A percentile compares a stretch with the other conserved stretches of the same genome.
These are phyloP conservation scores for Linnaemya vulpina DNA, from an alignment of 2,888 invertebrate genomes.

Conservation along the genomic window DNA sequence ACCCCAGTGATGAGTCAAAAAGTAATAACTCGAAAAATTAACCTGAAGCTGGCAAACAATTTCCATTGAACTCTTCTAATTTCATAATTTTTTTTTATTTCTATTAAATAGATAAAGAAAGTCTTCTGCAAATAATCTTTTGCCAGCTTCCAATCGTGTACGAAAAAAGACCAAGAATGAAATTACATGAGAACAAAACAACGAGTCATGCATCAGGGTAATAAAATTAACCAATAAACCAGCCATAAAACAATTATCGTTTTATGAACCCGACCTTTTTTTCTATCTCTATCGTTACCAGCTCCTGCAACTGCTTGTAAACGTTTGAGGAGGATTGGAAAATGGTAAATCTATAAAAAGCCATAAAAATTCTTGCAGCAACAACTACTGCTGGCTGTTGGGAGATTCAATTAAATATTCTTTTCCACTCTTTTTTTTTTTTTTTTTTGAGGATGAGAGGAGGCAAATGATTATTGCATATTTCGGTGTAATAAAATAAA, in stretches of 20 bases:
- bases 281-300: not conserved
- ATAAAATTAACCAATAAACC: slow-evolving; percentile 70
- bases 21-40: too few relatives aligned
- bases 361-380: slow-evolving; percentile 59
- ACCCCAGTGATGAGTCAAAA: too few relatives aligned
- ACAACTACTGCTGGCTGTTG: slow-evolving; percentile 52
- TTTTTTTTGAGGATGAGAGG: slow-evolving; percentile 22
- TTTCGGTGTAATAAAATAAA: slow-evolving; percentile 55
- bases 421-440: too few relatives aligned
- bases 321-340: slow-evolving; percentile 19
- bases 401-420: slow-evolving; percentile 62
- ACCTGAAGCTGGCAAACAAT: too few relatives aligned
- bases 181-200: not conserved
- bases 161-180: not conserved
- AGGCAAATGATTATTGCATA: slow-evolving; percentile 50
- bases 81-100: too few relatives aligned
- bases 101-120: not conserved
- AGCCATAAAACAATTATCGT: slow-evolving; percentile 67
- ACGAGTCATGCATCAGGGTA: slow-evolving; percentile 64
- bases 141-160: too few relatives aligned
- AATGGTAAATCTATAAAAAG: slow-evolving; percentile 48
- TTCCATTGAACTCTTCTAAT: too few relatives aligned
- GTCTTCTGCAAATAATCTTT: not conserved
- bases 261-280: slow-evolving; percentile 33
- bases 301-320: not conserved